A percentile compares a stretch with the other conserved stretches of the same genome.
Evolutionary conservation across 2,113 vertebrate genomes (phyloP).

Genomic region (Pteruthius melanotis): DNA sequence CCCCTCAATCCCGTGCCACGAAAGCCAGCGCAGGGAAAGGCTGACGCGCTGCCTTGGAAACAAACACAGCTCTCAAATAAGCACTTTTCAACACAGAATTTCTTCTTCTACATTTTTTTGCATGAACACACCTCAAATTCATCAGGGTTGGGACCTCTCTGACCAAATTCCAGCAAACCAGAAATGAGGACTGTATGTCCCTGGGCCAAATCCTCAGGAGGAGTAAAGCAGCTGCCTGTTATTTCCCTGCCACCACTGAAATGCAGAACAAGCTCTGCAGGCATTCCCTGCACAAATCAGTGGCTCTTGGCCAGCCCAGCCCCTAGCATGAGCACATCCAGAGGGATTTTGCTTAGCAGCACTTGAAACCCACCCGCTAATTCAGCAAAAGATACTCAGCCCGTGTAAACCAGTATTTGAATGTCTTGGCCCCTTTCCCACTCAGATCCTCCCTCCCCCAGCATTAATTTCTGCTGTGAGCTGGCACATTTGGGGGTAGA

Average conservation of each 20-base stretch:
- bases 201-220: neutral
- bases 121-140: constrained; percentile 6
- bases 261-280: rapidly evolving
- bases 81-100: neutral
- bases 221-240: neutral
- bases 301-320: neutral
- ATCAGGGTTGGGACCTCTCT: neutral
- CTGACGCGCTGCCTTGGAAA: neutral
- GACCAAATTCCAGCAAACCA: neutral
- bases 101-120: neutral
- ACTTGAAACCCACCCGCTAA: neutral
- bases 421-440: neutral
- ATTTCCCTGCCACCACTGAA: neutral
- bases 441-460: neutral
- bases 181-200: neutral
- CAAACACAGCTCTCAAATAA: neutral
- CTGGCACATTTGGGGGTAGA: neutral
- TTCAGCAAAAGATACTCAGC: neutral
- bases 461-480: neutral
- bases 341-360: neutral
- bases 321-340: neutral
- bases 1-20: rapidly evolving
- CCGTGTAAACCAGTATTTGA: neutral
- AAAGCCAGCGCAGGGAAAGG: neutral
- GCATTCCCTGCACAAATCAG: neutral